A percentile compares a stretch with the other conserved stretches of the same genome.
phyloP scores from a whole-genome alignment of 2,113 vertebrate species.

The Cyrtonyx montezumae region DNA sequence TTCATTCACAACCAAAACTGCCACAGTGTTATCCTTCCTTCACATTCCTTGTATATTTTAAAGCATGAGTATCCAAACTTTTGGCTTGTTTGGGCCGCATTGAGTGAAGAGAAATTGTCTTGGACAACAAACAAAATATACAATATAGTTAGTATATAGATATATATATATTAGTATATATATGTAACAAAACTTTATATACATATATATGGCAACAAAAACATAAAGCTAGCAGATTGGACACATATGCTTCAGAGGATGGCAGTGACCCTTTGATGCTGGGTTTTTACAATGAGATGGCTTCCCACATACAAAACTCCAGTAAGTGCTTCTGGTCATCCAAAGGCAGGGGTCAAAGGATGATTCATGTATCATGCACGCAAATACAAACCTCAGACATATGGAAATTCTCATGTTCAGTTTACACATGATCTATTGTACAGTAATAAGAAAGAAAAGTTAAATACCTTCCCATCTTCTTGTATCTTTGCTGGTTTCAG shows the following conservation, averaged over 20 bases:
- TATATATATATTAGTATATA: too few relatives aligned
- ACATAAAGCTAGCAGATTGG: too few relatives aligned
- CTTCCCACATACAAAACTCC: not conserved
- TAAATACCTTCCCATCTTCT: not conserved
- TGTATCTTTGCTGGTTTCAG: not conserved
- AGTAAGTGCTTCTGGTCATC: not conserved
- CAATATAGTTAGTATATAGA: too few relatives aligned
- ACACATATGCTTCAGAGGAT: not conserved
- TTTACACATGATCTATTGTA: not conserved
- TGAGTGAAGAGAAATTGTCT: too few relatives aligned
- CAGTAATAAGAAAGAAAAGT: not conserved
- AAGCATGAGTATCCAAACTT: not conserved
- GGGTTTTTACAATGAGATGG: not conserved
- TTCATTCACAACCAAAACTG: not conserved
- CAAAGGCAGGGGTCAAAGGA: not conserved
- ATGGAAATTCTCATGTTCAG: not conserved
- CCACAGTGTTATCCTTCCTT: not conserved
- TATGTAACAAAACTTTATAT: too few relatives aligned
- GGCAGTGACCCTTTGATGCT: not conserved
- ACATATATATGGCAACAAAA: too few relatives aligned
- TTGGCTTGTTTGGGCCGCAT: too few relatives aligned
- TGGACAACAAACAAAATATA: too few relatives aligned
- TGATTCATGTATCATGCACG: not conserved
- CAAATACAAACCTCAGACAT: not conserved
- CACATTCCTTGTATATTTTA: not conserved